These are phyloP conservation scores for Gymnogyps californianus DNA, from an alignment of 2,113 vertebrate species.

Conservation along the genomic window DNA sequence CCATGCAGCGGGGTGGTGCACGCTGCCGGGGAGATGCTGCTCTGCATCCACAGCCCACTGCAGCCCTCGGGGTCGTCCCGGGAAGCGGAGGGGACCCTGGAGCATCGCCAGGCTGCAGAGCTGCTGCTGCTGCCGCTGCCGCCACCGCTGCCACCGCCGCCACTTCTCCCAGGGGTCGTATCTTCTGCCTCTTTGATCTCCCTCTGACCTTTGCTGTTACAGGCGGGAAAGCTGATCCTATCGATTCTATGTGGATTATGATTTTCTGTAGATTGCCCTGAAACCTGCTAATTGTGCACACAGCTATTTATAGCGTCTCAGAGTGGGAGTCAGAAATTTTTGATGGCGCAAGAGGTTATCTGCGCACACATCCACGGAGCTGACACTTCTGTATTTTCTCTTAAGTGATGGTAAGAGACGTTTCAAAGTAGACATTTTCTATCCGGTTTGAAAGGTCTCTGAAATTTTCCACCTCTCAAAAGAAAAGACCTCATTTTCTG, in stretches of 20 bases:
- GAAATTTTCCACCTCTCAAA: background rate
- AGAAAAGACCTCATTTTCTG: background rate
- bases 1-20: background rate
- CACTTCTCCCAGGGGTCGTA: background rate
- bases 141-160: too few relatives aligned
- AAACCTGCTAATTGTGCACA: constrained; percentile 17
- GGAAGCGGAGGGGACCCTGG: background rate
- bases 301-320: background rate
- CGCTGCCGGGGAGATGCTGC: background rate
- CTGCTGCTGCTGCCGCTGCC: background rate
- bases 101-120: background rate
- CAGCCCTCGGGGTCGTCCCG: rapidly evolving
- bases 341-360: background rate
- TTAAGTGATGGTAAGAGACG: background rate
- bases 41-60: background rate
- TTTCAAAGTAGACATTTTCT: background rate
- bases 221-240: background rate
- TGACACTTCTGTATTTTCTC: background rate
- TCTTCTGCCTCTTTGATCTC: background rate
- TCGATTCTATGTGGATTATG: background rate
- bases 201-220: background rate
- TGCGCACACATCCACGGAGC: background rate
- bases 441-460: background rate
- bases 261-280: background rate
- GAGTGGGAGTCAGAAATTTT: background rate